Evolutionary conservation across 2,113 vertebrate genomes (phyloP), one percentile per base, ranked within the genome.

Genomic region (Anhinga anhinga): DNA sequence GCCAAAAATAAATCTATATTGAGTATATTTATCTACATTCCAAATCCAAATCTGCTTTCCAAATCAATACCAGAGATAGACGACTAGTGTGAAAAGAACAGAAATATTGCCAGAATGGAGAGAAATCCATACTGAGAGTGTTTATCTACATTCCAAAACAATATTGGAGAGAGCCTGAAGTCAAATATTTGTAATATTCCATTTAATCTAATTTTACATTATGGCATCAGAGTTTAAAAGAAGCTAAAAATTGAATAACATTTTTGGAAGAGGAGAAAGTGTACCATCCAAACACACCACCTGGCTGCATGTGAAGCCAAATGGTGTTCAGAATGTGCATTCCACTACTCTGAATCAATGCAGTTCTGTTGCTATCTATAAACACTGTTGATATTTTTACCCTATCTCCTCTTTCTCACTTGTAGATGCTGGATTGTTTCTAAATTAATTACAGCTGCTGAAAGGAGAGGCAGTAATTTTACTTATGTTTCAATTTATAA

Each of bases 1-100:
- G 20, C 36, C 30, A 76, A 86, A 95, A 91, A 82, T 32, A 97
- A 95, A 96, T 95, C 93, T 53, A 65, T 85, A 91, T 32, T 76
- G 65, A 89, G 15, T 42, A 47, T 56, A 93, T 95, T 95, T 89
- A 89, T 94, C 69, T 85, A n/a, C 61, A 80, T 95, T 95, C 25
- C 69, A 90, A 94, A 93, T 86, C 63, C 79, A 83, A 90, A 94
- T 95, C 76, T 97, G 38, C 56, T 84, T 93, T 95, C 77, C 80
- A 87, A 94, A 95, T 95, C 97, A 94, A 95, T 97, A 89, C 8
- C 34, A 86, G 47, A 95, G 83, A 78, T 69, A 81, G 59, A 90
- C 0, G 0, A 63, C 63, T 67, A 29, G 52, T 71, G n/a, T 66
- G 88, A 88, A 78, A 88, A 88, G 32, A 92, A 55, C 44, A 91